A percentile compares a stretch with the other conserved stretches of the same genome.
Evolutionary conservation across 2,113 vertebrate species (phyloP).

Genomic region (Pitta sordida): DNA sequence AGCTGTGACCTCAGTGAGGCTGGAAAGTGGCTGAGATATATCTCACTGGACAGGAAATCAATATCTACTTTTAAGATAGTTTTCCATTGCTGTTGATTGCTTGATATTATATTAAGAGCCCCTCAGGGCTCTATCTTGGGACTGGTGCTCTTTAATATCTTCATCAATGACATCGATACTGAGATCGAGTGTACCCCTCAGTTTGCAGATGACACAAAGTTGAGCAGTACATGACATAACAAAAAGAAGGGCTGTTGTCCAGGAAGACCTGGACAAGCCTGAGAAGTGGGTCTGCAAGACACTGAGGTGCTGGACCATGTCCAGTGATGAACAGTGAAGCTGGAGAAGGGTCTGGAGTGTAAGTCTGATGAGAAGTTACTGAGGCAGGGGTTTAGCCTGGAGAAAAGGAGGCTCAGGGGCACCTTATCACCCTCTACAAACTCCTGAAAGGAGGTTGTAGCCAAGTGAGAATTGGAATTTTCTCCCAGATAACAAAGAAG

Average conservation of each 20-base stretch:
- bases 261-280: background rate
- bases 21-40: background rate
- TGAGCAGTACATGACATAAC: background rate
- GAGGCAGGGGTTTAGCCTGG: background rate
- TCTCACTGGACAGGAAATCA: conserved; percentile 29
- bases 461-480: background rate
- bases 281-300: background rate
- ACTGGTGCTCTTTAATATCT: background rate
- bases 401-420: background rate
- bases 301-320: background rate
- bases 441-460: background rate
- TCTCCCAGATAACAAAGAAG: background rate
- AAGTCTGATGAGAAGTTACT: background rate
- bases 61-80: conserved; percentile 39
- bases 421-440: background rate
- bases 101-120: conserved; percentile 9
- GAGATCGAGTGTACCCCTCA: background rate
- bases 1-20: background rate
- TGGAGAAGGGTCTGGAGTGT: background rate
- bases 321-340: background rate
- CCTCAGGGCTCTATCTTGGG: background rate
- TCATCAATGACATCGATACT: background rate
- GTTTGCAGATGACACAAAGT: background rate
- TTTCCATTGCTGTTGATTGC: conserved; percentile 42
- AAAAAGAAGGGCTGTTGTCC: background rate